Conservation (phyloP, 2,888 invertebrate species). For the Agrypnus murinus region DNA sequence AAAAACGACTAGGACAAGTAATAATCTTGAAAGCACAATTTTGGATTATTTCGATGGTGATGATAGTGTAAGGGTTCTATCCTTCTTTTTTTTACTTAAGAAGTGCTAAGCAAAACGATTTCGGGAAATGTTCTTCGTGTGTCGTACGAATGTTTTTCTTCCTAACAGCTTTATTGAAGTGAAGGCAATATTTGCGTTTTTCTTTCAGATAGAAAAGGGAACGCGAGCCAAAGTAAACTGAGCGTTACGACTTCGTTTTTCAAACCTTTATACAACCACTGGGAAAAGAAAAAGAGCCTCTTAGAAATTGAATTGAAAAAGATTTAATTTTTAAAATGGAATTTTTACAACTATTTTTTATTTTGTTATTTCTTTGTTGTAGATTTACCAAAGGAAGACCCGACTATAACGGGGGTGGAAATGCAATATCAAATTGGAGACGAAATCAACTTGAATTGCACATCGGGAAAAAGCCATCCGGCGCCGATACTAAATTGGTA, state of each 20-base stretch:
- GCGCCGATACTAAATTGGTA: constrained; percentile 85
- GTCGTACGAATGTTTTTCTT: constrained; percentile 28
- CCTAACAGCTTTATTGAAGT: constrained; percentile 23
- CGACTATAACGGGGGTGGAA: constrained; percentile 83
- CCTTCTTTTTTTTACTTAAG: too few relatives aligned
- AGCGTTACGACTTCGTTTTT: constrained; percentile 23
- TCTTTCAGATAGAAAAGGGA: constrained; percentile 17
- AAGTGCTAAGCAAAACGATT: constrained; percentile 17
- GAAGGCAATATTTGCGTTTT: constrained; percentile 34
- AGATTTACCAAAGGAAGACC: constrained; percentile 81
- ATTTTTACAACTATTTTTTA: not conserved
- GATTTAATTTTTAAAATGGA: constrained; percentile 9
- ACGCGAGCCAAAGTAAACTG: constrained; percentile 24
- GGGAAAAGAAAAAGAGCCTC: not conserved
- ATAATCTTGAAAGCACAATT: constrained; percentile 29
- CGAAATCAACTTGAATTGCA: constrained; percentile 83
- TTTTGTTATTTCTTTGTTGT: constrained; percentile 54
- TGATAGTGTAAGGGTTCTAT: not conserved
- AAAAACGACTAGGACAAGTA: constrained; percentile 26
- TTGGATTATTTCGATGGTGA: not conserved
- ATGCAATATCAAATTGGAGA: constrained; percentile 84
- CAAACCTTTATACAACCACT: constrained; percentile 10
- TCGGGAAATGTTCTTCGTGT: constrained; percentile 30
- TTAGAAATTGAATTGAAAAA: constrained; percentile 2
- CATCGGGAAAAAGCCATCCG: constrained; percentile 84